These are phyloP conservation scores for Argyrosomus japonicus DNA, from an alignment of 2,113 vertebrate species.

Conservation along the genomic window DNA sequence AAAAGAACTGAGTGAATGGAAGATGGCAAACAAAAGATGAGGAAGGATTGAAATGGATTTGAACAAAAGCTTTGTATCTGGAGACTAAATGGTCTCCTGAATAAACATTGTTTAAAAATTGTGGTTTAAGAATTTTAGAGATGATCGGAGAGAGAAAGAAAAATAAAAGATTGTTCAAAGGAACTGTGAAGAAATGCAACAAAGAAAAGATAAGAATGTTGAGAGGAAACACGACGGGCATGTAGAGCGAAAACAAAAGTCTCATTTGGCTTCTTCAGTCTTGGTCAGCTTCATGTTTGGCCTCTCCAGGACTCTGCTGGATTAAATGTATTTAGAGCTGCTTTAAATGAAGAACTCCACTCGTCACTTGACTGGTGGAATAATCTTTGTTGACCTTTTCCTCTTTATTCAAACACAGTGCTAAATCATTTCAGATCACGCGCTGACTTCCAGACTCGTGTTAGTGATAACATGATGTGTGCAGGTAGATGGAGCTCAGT, in stretches of 20 bases:
- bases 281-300: not conserved
- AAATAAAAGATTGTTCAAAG: slow-evolving; percentile 13
- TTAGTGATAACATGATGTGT: not conserved
- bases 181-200: not conserved
- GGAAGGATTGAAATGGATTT: slow-evolving; percentile 31
- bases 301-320: too few relatives aligned
- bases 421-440: too few relatives aligned
- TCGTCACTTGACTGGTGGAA: too few relatives aligned
- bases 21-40: slow-evolving; percentile 54
- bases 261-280: not conserved
- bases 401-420: too few relatives aligned
- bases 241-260: not conserved
- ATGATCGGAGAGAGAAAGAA: not conserved
- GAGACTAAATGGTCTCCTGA: slow-evolving; percentile 21
- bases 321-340: too few relatives aligned
- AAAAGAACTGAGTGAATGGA: slow-evolving; percentile 28
- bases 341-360: too few relatives aligned
- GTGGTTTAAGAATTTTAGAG: slow-evolving; percentile 6
- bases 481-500: not conserved
- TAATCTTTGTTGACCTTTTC: too few relatives aligned
- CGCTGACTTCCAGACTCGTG: too few relatives aligned
- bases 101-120: slow-evolving; percentile 38
- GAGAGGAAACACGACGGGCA: not conserved
- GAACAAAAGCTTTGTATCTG: slow-evolving; percentile 10
- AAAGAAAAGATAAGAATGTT: not conserved